Percentiles rank a stretch among this genome's conserved stretches.
Conservation (phyloP, 2,888 invertebrate genomes). For the Julus scanicus region DNA sequence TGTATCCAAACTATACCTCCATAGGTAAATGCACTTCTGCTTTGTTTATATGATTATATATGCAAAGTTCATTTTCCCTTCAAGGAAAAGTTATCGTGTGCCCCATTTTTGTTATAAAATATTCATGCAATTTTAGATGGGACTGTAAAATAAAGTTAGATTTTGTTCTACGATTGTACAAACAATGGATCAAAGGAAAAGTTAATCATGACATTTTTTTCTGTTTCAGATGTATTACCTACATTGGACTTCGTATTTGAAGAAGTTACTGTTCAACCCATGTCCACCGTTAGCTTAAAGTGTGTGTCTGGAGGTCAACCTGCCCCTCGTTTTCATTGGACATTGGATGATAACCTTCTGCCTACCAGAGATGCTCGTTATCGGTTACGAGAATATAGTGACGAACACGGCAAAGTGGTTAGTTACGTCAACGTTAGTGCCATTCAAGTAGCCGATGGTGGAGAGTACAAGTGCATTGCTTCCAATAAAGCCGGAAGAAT, state of each 20-base stretch:
- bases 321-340: slow-evolving; percentile 63
- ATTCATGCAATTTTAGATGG: too few species aligned
- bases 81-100: too few species aligned
- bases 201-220: neutral
- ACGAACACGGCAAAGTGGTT: slow-evolving; percentile 55
- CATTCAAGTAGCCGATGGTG: slow-evolving; percentile 55
- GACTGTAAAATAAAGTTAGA: too few species aligned
- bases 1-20: too few species aligned
- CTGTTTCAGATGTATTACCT: slow-evolving; percentile 65
- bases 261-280: slow-evolving; percentile 60
- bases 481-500: slow-evolving; percentile 56
- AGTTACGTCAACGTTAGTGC: slow-evolving; percentile 56
- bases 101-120: too few species aligned
- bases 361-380: slow-evolving; percentile 53
- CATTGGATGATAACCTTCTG: slow-evolving; percentile 60
- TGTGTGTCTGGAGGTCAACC: slow-evolving; percentile 62
- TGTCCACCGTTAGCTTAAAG: slow-evolving; percentile 59
- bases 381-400: slow-evolving; percentile 47
- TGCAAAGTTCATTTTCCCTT: too few species aligned
- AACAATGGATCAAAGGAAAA: too few species aligned
- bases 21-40: too few species aligned
- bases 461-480: slow-evolving; percentile 55
- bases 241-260: slow-evolving; percentile 62
- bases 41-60: too few species aligned
- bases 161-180: too few species aligned